Evolutionary conservation across 2,797 vertebrate genomes (phyloP).

Genomic region (Bovichtus diacanthus): DNA sequence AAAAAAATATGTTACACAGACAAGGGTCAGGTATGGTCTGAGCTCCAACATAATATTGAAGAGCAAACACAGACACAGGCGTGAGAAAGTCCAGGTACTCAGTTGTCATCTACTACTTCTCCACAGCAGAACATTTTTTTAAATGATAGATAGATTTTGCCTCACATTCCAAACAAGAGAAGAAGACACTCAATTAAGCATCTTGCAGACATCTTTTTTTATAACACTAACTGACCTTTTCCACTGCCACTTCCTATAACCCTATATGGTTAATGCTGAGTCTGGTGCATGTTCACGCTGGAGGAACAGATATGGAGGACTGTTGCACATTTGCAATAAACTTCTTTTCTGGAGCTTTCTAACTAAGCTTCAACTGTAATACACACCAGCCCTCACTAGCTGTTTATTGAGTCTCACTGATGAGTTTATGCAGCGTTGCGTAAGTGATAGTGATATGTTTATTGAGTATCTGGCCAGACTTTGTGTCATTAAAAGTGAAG

Average conservation of each 20-base stretch:
- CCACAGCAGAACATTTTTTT: constrained; percentile 16
- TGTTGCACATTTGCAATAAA: background rate
- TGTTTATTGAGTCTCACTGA: constrained; percentile 28
- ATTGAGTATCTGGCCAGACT: constrained; percentile 42
- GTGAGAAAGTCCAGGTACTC: constrained; percentile 42
- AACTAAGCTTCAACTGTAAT: constrained; percentile 9
- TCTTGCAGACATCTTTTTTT: constrained; percentile 62
- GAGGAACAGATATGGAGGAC: background rate
- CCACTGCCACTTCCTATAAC: constrained; percentile 21
- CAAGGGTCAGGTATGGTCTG: background rate
- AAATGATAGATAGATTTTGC: background rate
- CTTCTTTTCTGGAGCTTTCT: constrained; percentile 19
- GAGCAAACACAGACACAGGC: constrained; percentile 37
- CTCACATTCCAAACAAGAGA: constrained; percentile 6
- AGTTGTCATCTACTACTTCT: constrained; percentile 25
- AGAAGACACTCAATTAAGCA: constrained; percentile 23
- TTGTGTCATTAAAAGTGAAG: constrained; percentile 51
- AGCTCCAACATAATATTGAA: background rate
- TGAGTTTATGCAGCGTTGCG: constrained; percentile 10
- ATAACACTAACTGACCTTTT: constrained; percentile 47
- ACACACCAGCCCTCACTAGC: background rate
- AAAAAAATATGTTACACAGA: background rate
- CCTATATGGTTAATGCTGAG: constrained; percentile 48
- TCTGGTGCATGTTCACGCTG: constrained; percentile 25
- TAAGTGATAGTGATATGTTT: constrained; percentile 55